phyloP scores from a whole-genome alignment of 2,797 vertebrate genomes.

The Sebastes minor region DNA sequence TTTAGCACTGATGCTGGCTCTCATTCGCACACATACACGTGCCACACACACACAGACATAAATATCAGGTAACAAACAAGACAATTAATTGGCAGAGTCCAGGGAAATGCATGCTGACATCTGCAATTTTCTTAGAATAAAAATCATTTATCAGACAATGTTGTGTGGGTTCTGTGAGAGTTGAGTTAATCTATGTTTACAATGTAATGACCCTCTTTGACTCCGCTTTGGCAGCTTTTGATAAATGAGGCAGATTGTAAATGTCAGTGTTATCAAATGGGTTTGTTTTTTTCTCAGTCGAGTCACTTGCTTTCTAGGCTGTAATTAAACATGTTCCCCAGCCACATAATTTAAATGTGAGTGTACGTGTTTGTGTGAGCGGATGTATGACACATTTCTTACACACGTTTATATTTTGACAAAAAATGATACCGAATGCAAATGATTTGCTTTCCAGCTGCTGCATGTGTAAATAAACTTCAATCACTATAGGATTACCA shows the following conservation, averaged over 20 bases:
- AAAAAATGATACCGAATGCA: constrained; percentile 1
- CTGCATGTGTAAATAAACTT: constrained; percentile 10
- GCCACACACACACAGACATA: background rate
- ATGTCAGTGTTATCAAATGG: constrained; percentile 81
- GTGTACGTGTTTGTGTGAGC: constrained; percentile 7
- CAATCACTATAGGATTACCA: constrained; percentile 13
- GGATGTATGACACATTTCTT: constrained; percentile 20
- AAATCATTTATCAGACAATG: constrained; percentile 65
- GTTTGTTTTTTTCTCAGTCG: constrained; percentile 38
- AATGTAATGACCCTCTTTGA: constrained; percentile 80
- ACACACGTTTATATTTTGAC: background rate
- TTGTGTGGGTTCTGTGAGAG: constrained; percentile 68
- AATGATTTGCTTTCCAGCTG: constrained; percentile 12
- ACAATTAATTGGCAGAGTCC: constrained; percentile 63
- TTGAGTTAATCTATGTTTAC: constrained; percentile 81
- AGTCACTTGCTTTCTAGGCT: constrained; percentile 64
- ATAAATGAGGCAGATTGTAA: constrained; percentile 84
- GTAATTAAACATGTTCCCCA: constrained; percentile 74
- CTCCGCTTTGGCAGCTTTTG: constrained; percentile 80
- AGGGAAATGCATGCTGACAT: constrained; percentile 62
- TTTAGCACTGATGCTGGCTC: constrained; percentile 45
- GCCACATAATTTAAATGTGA: constrained; percentile 50
- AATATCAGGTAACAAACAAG: constrained; percentile 32
- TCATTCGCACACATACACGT: background rate
- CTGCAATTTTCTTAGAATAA: constrained; percentile 62